These are phyloP conservation scores for Aphidius ervi DNA, from an alignment of 1,140 invertebrate species.

Conservation along the genomic window DNA sequence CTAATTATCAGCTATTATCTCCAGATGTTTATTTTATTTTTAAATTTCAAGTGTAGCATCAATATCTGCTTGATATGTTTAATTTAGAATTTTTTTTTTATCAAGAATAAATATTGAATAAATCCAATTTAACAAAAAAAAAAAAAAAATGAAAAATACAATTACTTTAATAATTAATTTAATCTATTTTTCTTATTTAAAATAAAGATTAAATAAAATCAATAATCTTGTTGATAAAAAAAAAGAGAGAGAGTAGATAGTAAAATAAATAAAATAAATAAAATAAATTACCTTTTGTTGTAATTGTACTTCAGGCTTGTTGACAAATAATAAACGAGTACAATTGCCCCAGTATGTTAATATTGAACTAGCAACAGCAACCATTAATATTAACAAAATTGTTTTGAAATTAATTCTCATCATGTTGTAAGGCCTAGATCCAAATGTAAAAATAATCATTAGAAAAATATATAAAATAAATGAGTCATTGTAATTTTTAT, in stretches of 20 bases:
- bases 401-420: slow-evolving; percentile 53
- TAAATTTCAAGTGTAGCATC: background rate
- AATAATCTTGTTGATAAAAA: background rate
- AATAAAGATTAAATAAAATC: background rate
- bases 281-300: slow-evolving; percentile 22
- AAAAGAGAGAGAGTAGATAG: too few relatives aligned
- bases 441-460: background rate
- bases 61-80: too few relatives aligned
- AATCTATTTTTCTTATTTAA: too few relatives aligned
- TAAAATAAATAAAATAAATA: background rate
- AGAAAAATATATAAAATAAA: background rate
- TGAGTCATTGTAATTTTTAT: too few relatives aligned
- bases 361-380: slow-evolving; percentile 46
- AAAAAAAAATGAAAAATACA: background rate
- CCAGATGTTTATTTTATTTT: too few relatives aligned
- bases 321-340: slow-evolving; percentile 38
- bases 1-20: too few relatives aligned
- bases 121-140: background rate
- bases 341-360: slow-evolving; percentile 50
- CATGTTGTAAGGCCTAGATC: slow-evolving; percentile 43
- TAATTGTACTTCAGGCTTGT: slow-evolving; percentile 27
- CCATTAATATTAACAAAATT: slow-evolving; percentile 42
- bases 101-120: background rate
- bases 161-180: too few relatives aligned
- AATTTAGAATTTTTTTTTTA: too few relatives aligned